Evolutionary conservation across 2,888 invertebrate genomes (phyloP).

Genomic region (Osedax frankpressi): DNA sequence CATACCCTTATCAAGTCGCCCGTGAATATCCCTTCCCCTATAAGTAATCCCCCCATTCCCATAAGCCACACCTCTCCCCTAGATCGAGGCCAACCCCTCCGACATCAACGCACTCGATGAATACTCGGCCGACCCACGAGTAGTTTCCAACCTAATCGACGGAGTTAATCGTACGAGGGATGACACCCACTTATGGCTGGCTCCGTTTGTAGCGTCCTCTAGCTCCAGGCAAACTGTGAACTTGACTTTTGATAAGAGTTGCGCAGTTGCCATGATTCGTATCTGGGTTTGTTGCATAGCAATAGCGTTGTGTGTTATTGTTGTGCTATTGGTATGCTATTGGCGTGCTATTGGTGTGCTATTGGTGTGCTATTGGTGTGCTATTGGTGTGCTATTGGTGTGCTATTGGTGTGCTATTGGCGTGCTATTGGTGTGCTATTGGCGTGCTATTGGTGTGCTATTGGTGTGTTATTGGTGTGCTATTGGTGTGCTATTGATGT

Average conservation of each 20-base stretch:
- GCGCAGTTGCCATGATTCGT: conserved; percentile 55
- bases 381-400: no score
- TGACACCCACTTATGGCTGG: conserved; percentile 65
- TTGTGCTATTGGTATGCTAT: no score
- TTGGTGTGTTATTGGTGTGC: no score
- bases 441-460: no score
- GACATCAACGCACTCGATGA: conserved; percentile 50
- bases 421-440: no score
- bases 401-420: no score
- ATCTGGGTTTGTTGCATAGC: conserved; percentile 57
- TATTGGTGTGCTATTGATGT: no score
- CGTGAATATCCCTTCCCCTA: no score
- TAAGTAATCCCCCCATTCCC: background rate
- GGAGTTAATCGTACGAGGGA: conserved; percentile 63
- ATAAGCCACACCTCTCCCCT: background rate
- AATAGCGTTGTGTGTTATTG: no score
- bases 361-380: no score
- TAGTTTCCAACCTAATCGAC: conserved; percentile 57
- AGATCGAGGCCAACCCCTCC: background rate
- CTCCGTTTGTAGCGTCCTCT: conserved; percentile 49
- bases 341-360: no score
- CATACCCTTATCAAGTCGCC: no score
- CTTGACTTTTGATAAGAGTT: conserved; percentile 51
- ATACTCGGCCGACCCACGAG: conserved; percentile 55
- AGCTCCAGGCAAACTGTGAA: conserved; percentile 52